Evolutionary conservation across 2,888 invertebrate species (phyloP), one percentile per base, ranked within the genome.

Genomic region (Aporophyla nigra): DNA sequence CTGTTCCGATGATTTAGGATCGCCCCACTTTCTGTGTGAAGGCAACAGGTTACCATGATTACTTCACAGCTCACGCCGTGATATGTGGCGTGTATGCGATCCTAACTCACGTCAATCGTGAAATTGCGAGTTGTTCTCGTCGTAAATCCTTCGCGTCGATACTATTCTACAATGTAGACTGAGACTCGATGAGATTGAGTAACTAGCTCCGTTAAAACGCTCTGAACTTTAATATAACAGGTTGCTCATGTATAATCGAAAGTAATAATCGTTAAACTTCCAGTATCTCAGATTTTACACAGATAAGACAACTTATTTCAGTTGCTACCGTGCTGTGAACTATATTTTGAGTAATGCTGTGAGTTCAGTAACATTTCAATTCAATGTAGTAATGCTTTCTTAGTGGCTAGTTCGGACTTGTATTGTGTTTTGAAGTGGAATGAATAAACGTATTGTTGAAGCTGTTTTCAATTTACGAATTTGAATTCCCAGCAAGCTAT

Each of bases 1-100:
- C 89, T 88, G 86, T 86, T 84, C 61, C 85, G 87, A 92, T 93
- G 92, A 94, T 94, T 93, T 93, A 94, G 83, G 79, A 81, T 80
- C 86, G 88, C 80, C 80, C 89, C 80, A 89, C 87, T 88, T 89
- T 87, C 90, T 66, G 61, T 84, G 80, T 90, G 85, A 87, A 91
- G 89, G 82, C 84, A 83, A 76, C 86, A 89, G 85, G 88, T 85
- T 76, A 82, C 77, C 78, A 83, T 80, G 85, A 84, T 87, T 86
- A 82, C 80, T 83, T 78, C 83, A 73, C 74, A 72, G 74, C 76
- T 80, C 80, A 73, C 78, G 63, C 54, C 66, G 72, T 85, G 86
- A 84, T 86, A 83, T 84, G 84, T 87, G 84, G 88, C 73, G 80
- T 83, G 79, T 86, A 86, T 74, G 58, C 67, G 81, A 76, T 84